Evolutionary conservation across 2,113 vertebrate genomes (phyloP).

Genomic region (Crotalus viridis): DNA sequence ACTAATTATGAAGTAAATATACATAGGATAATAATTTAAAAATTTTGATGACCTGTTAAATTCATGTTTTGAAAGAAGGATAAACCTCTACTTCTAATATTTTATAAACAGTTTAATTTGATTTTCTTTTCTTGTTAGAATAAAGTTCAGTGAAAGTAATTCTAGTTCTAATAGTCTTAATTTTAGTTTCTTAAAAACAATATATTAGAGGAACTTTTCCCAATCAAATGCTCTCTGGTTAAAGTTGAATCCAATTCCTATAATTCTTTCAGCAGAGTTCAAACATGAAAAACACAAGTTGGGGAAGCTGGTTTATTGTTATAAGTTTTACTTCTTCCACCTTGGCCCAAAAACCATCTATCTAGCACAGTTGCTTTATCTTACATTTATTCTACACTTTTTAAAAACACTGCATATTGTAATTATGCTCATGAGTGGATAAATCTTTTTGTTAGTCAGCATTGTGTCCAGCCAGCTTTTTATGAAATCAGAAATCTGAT

Average conservation of each 20-base stretch:
- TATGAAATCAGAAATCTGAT: background rate
- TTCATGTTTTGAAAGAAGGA: background rate
- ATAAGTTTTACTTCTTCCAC: background rate
- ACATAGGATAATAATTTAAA: too few relatives aligned
- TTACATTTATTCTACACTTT: background rate
- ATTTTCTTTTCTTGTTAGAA: background rate
- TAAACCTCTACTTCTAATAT: background rate
- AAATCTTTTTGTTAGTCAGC: background rate
- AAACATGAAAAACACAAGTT: too few relatives aligned
- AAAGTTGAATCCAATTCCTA: too few relatives aligned
- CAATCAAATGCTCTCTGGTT: too few relatives aligned
- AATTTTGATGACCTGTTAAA: background rate
- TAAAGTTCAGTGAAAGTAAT: background rate
- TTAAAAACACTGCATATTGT: background rate
- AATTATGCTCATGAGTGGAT: background rate
- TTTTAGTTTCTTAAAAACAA: background rate
- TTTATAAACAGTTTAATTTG: background rate
- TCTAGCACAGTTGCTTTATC: background rate
- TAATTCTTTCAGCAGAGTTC: too few relatives aligned
- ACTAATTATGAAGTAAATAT: background rate
- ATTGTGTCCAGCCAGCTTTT: background rate
- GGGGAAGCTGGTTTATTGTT: background rate
- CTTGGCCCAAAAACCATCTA: background rate
- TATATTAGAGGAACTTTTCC: background rate
- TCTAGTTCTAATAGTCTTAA: background rate